Conservation (phyloP, 2,797 vertebrate species). For the Distichodus sexfasciatus region DNA sequence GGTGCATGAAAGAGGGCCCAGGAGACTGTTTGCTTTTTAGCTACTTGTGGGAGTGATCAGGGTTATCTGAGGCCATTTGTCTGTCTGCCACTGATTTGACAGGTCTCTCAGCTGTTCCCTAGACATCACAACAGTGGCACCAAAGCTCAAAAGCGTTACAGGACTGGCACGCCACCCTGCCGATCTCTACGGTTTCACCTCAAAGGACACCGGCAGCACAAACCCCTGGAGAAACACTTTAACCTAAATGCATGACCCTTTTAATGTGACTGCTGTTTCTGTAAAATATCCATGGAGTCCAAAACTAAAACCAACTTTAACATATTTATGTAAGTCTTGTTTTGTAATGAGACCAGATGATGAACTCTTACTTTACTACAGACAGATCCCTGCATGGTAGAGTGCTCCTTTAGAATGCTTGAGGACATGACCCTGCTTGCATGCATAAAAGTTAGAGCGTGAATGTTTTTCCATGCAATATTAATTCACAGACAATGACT, state of each 20-base stretch:
- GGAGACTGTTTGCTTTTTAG: constrained; percentile 23
- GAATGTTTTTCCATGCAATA: neutral
- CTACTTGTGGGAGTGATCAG: constrained; percentile 30
- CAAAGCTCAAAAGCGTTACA: constrained; percentile 27
- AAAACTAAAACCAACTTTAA: neutral
- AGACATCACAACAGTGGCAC: constrained; percentile 11
- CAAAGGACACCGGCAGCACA: neutral
- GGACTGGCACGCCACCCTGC: constrained; percentile 1
- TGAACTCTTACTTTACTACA: too few species aligned
- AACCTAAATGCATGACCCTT: neutral
- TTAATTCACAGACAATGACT: constrained; percentile 20
- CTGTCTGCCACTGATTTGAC: constrained; percentile 28
- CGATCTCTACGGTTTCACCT: constrained; percentile 1
- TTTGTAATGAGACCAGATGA: too few species aligned
- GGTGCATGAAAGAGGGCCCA: neutral
- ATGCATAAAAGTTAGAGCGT: neutral
- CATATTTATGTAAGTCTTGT: too few species aligned
- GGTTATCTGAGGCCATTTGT: constrained; percentile 30
- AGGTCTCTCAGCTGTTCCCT: constrained; percentile 19
- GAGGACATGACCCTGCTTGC: neutral
- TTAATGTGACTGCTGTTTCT: too few species aligned
- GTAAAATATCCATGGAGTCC: too few species aligned
- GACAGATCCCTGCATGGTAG: too few species aligned
- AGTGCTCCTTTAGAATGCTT: neutral
- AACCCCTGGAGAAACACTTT: neutral